These are phyloP conservation scores for Stigmatopora argus DNA, from an alignment of 2,113 vertebrate species.

Conservation along the genomic window DNA sequence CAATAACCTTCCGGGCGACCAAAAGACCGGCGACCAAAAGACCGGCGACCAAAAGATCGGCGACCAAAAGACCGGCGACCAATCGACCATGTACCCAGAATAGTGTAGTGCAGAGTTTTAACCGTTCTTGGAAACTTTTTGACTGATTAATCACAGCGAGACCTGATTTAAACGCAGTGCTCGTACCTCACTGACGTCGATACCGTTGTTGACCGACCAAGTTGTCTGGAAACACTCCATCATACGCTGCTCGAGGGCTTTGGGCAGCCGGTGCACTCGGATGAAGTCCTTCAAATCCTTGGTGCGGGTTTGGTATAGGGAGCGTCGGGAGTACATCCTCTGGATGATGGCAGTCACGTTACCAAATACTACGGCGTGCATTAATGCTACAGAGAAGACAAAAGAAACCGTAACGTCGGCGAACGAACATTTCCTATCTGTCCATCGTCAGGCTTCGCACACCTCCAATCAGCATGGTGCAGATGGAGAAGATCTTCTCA, in stretches of 20 bases:
- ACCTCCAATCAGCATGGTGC: conserved; percentile 81
- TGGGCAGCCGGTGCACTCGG: conserved; percentile 73
- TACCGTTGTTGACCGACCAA: conserved; percentile 70
- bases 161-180: not conserved
- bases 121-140: not conserved
- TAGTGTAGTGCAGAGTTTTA: not conserved
- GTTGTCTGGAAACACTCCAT: conserved; percentile 75
- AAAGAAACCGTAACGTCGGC: not conserved
- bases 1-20: no score
- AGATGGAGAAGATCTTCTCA: conserved; percentile 80
- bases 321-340: conserved; percentile 74
- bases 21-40: no score
- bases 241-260: conserved; percentile 70
- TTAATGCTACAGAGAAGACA: conserved; percentile 53
- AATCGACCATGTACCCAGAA: no score
- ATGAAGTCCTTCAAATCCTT: conserved; percentile 74
- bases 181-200: conserved; percentile 70
- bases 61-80: no score
- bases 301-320: conserved; percentile 72
- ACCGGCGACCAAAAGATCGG: no score
- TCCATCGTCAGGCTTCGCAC: conserved; percentile 2
- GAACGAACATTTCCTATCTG: not conserved
- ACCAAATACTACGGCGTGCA: conserved; percentile 74
- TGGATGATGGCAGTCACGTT: conserved; percentile 77
- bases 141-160: not conserved